Evolutionary conservation across 2,113 vertebrate species (phyloP).

Genomic region (Tragelaphus scriptus): DNA sequence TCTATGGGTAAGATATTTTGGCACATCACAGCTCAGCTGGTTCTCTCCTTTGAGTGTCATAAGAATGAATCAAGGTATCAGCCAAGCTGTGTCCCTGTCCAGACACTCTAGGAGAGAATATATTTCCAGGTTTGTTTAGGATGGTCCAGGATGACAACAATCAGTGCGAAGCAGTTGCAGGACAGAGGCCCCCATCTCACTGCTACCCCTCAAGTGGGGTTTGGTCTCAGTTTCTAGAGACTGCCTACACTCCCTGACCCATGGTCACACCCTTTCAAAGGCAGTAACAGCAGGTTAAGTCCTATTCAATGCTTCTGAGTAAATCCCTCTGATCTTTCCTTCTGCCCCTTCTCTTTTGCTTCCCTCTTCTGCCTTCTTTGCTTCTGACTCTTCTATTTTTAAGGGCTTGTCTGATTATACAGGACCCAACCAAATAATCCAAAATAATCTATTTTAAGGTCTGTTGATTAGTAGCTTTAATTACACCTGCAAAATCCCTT

Average conservation of each 20-base stretch:
- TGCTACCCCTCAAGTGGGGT: not conserved
- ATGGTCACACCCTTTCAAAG: not conserved
- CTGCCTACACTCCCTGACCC: not conserved
- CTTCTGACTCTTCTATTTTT: not conserved
- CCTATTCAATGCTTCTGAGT: not conserved
- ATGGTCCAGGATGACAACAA: not conserved
- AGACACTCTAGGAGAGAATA: not conserved
- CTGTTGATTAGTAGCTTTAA: not conserved
- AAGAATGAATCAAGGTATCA: not conserved
- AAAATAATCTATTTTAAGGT: not conserved
- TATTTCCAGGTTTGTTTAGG: not conserved
- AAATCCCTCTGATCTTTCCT: not conserved
- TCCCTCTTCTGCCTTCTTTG: not conserved
- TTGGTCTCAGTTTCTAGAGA: not conserved
- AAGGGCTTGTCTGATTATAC: not conserved
- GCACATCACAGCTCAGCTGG: not conserved
- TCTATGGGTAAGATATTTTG: not conserved
- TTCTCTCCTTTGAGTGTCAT: not conserved
- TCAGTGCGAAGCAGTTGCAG: not conserved
- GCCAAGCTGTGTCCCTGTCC: not conserved
- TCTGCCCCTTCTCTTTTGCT: not conserved
- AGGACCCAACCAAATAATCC: not conserved
- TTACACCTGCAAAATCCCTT: conserved; percentile 14
- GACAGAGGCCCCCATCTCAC: not conserved
- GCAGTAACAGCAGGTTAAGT: not conserved